Evolutionary conservation across 2,113 vertebrate genomes (phyloP).

Genomic region (Heloderma charlesbogerti): DNA sequence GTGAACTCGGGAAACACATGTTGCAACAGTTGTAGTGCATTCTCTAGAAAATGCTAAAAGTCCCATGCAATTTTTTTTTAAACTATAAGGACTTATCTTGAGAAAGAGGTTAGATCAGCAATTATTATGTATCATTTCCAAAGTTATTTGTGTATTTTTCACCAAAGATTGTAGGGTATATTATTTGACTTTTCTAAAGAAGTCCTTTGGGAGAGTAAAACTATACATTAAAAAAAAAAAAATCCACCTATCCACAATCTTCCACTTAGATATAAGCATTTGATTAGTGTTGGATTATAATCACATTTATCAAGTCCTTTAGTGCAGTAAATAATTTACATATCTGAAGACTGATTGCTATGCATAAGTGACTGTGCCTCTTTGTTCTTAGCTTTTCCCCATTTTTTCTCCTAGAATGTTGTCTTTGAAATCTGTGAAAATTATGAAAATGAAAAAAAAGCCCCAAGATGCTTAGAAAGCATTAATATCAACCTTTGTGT

Average conservation of each 20-base stretch:
- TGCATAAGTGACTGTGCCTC: conserved; percentile 16
- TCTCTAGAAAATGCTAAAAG: background rate
- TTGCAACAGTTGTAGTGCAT: background rate
- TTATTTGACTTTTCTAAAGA: background rate
- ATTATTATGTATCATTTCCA: background rate
- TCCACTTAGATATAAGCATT: background rate
- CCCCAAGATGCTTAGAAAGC: background rate
- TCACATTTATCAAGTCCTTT: conserved; percentile 51
- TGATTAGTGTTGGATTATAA: conserved; percentile 39
- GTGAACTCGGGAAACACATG: background rate
- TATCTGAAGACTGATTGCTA: conserved; percentile 38
- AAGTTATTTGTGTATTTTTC: conserved; percentile 23
- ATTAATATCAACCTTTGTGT: background rate
- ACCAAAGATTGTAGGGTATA: background rate
- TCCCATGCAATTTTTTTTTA: background rate
- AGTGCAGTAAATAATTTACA: conserved; percentile 56
- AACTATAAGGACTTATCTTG: background rate
- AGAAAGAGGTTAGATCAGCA: background rate
- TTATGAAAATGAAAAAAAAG: conserved; percentile 28
- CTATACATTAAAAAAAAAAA: too few relatives aligned
- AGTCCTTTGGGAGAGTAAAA: conserved; percentile 7
- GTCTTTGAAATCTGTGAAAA: conserved; percentile 34
- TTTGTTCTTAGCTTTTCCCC: conserved; percentile 41
- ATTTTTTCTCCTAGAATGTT: conserved; percentile 1
- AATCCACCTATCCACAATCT: background rate